Evolutionary conservation across 2,113 vertebrate species (phyloP).

Genomic region (Noctilio leporinus): DNA sequence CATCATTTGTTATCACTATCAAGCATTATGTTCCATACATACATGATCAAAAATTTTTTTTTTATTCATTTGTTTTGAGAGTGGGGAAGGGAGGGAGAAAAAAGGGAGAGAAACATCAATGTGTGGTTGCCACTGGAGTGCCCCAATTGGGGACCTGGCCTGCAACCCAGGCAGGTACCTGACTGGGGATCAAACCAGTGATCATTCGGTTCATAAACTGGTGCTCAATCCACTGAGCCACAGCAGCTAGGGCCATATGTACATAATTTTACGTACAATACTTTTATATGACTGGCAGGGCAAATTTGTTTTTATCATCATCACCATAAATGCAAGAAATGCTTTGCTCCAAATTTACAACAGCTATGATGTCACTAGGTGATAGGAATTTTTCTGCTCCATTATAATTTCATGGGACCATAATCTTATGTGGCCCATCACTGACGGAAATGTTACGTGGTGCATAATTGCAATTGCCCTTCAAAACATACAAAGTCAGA

Average conservation of each 20-base stretch:
- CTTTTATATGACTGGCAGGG: neutral
- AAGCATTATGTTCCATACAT: neutral
- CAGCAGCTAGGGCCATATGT: too few species aligned
- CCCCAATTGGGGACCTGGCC: too few species aligned
- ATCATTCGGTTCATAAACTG: too few species aligned
- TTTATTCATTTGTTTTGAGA: too few species aligned
- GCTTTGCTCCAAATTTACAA: neutral
- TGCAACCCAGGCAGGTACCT: too few species aligned
- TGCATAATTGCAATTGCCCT: neutral
- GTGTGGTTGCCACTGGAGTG: too few species aligned
- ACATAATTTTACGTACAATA: neutral
- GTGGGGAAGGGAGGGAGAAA: too few species aligned
- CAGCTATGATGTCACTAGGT: neutral
- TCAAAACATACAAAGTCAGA: neutral
- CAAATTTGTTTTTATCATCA: neutral
- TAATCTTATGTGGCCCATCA: neutral
- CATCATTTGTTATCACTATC: neutral
- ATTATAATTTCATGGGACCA: neutral
- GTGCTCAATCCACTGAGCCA: too few species aligned
- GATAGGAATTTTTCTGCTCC: neutral
- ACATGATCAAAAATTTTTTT: too few species aligned
- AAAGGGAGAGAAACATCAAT: too few species aligned
- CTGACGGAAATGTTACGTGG: neutral
- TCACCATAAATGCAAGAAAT: neutral
- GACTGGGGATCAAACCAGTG: too few species aligned